Conservation (phyloP, 1,140 invertebrate genomes). For the Drosophila miranda region DNA sequence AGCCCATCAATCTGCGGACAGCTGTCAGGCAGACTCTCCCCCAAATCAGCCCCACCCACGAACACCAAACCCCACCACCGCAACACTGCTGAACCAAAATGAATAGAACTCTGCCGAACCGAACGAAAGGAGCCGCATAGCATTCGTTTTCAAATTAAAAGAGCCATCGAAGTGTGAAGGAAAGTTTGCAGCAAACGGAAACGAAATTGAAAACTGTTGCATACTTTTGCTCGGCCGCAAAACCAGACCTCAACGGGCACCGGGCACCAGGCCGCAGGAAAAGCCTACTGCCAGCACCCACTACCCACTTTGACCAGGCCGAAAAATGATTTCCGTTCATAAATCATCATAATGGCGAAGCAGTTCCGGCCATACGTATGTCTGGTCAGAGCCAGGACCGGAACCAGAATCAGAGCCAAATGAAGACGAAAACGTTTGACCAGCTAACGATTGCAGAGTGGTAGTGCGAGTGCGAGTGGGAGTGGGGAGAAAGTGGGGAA, state of each 20-base stretch:
- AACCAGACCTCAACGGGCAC: background rate
- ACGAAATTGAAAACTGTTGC: constrained; percentile 68
- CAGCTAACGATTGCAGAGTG: constrained; percentile 39
- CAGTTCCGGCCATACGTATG: constrained; percentile 31
- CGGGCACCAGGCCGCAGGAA: background rate
- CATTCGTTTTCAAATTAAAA: constrained; percentile 74
- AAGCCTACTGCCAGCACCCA: background rate
- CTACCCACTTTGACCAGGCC: constrained; percentile 1
- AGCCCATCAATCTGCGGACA: constrained; percentile 55
- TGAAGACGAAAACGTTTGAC: constrained; percentile 74
- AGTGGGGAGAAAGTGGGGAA: constrained; percentile 12
- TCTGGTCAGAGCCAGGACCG: constrained; percentile 18
- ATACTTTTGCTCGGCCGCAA: constrained; percentile 42
- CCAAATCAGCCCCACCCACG: constrained; percentile 14
- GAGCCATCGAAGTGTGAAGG: constrained; percentile 57
- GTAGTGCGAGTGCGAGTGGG: constrained; percentile 5
- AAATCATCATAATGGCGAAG: constrained; percentile 73
- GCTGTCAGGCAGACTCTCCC: constrained; percentile 25
- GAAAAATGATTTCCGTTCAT: constrained; percentile 76
- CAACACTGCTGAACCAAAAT: constrained; percentile 19
- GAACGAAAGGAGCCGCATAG: constrained; percentile 13
- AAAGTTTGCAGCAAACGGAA: constrained; percentile 55
- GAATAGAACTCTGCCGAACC: constrained; percentile 18
- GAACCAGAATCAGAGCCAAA: constrained; percentile 55
- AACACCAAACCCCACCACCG: too few species aligned